Conservation (phyloP, 2,113 vertebrate species). For the Chionodraco myersi region DNA sequence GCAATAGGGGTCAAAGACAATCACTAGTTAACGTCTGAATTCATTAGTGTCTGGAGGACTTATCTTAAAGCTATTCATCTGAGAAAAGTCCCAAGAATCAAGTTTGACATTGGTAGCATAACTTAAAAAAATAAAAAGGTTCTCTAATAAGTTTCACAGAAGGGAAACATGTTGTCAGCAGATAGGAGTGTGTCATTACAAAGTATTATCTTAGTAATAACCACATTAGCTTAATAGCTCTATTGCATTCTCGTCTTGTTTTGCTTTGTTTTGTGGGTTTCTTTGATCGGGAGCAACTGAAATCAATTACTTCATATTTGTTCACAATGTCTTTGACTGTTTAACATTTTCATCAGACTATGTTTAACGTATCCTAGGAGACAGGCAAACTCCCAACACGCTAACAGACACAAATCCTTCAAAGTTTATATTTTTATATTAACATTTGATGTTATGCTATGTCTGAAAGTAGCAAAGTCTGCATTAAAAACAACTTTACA, state of each 20-base stretch:
- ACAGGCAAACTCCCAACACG: no score
- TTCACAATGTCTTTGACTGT: no score
- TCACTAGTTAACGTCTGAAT: conserved; percentile 16
- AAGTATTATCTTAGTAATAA: neutral
- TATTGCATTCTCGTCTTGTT: neutral
- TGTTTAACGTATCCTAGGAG: no score
- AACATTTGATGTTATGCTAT: neutral
- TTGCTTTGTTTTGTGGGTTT: neutral
- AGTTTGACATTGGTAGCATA: neutral
- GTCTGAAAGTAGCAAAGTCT: neutral
- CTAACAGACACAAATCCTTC: no score
- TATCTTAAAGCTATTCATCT: conserved; percentile 1
- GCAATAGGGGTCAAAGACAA: conserved; percentile 29
- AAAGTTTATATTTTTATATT: no score
- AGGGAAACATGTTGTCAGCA: neutral
- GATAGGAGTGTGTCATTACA: neutral
- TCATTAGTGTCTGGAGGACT: neutral
- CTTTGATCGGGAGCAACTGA: no score
- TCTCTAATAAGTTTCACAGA: neutral
- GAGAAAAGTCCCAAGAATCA: conserved; percentile 6
- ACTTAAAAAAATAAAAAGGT: neutral
- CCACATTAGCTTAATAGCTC: neutral
- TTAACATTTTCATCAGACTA: no score
- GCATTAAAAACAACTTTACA: neutral
- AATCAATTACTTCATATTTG: no score